Evolutionary conservation across 2,113 vertebrate genomes (phyloP), one percentile per base, ranked within the genome.

Genomic region (Triplophysa siluroides): DNA sequence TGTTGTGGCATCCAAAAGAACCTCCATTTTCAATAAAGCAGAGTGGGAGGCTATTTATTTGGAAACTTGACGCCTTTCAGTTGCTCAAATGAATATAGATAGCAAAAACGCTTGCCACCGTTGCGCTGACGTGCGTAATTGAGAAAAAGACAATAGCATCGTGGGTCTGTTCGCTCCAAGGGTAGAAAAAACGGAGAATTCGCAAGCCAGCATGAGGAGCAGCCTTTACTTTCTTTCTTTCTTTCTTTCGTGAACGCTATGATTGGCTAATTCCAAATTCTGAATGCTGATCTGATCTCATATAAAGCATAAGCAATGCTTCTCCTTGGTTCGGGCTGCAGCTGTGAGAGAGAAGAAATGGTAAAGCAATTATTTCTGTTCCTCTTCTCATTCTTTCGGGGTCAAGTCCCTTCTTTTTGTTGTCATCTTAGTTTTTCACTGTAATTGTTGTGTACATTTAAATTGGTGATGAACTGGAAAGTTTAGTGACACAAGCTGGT

Each of bases 231-330:
- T 23, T 76, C 2, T 45, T 45, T 45, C 4, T 45, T 45, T 45
- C 4, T 45, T 45, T 45, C 43, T 76, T 16, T 18, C 33, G 38
- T 29, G 73, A 76, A 47, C 19, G 8, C 21, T 38, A 50, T 63
- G 73, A 76, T 76, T 76, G 73, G 16, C 9, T 26, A 50, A 24
- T 75, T 45, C 13, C n/a, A 43, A 60, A 45, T 45, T 29, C 24
- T 8, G 2, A 29, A 12, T 12, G 16, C 45, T 76, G 21, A 47
- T 29, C 11, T 16, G 23, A 29, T 47, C 43, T 63, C 43, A 63
- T 50, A 50, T 63, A 29, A 63, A 41, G 58, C 73, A 47, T 33
- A 62, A 45, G 72, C 1, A 47, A 75, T 62, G 72, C 41, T 63
- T 47, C 41, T 21, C 72, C 72, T 75, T 61, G 72, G 38, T 75